Evolutionary conservation across 1,140 invertebrate species (phyloP).

Genomic region (Orchesella cincta): DNA sequence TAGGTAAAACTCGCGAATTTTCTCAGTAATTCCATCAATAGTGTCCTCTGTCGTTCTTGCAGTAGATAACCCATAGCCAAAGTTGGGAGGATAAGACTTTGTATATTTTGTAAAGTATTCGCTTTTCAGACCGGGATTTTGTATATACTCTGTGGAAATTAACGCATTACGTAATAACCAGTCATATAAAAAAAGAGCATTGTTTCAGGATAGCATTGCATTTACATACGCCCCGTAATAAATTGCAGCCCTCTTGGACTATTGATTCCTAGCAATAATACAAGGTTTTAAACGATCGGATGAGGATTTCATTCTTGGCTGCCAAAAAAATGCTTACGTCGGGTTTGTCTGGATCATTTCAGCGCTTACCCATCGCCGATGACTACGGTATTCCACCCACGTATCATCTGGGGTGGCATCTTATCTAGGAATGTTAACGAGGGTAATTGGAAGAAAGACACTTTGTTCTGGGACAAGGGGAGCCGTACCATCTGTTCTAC

Average conservation of each 20-base stretch:
- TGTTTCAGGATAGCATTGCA: neutral
- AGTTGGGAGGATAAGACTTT: neutral
- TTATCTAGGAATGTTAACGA: no score
- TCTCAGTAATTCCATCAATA: neutral
- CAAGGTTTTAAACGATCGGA: neutral
- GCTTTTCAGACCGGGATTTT: neutral
- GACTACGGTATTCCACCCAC: neutral
- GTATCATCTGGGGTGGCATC: neutral
- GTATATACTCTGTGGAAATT: constrained; percentile 3
- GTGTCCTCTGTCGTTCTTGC: neutral
- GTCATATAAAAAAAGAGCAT: neutral
- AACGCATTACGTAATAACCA: no score
- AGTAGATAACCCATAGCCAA: neutral
- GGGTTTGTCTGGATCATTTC: no score
- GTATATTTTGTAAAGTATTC: neutral
- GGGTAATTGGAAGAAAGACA: constrained; percentile 15
- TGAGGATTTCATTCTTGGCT: no score
- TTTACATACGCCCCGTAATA: neutral
- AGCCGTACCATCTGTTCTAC: neutral
- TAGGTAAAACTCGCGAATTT: neutral
- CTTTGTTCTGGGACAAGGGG: neutral
- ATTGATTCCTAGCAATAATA: neutral
- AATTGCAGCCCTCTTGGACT: neutral
- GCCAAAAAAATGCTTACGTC: no score
- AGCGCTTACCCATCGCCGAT: constrained; percentile 25